A percentile compares a stretch with the other conserved stretches of the same genome.
Conservation (phyloP, 2,797 vertebrate genomes). For the Acridotheres tristis region DNA sequence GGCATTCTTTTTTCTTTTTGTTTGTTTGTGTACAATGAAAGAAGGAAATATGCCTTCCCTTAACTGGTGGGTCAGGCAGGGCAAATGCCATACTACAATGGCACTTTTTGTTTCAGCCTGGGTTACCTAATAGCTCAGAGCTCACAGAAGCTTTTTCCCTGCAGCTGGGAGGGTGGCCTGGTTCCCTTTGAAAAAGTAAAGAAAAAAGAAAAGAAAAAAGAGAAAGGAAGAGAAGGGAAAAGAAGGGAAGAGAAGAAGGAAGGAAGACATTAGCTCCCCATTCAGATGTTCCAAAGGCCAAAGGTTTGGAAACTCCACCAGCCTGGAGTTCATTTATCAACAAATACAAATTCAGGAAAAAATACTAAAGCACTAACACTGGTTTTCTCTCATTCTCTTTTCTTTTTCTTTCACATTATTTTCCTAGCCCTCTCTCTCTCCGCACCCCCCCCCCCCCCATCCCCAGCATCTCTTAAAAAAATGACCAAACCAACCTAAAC, state of each 20-base stretch:
- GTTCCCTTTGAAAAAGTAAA: neutral
- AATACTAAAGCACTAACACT: neutral
- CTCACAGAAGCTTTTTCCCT: slow-evolving; percentile 10
- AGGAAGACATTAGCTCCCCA: neutral
- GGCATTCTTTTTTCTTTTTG: neutral
- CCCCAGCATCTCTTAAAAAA: neutral
- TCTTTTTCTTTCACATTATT: neutral
- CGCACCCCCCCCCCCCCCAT: rapidly evolving
- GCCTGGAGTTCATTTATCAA: neutral
- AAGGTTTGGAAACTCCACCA: neutral
- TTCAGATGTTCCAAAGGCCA: neutral
- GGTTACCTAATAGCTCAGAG: slow-evolving; percentile 48
- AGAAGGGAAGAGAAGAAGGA: too few species aligned
- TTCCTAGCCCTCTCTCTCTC: neutral
- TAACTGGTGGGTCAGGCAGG: slow-evolving; percentile 20
- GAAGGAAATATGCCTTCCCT: slow-evolving; percentile 30
- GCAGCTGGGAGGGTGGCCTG: neutral
- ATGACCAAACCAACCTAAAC: neutral
- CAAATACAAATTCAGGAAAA: neutral
- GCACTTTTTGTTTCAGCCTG: slow-evolving; percentile 50
- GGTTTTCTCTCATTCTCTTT: neutral
- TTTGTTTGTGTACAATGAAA: slow-evolving; percentile 43
- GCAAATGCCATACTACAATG: slow-evolving; percentile 53
- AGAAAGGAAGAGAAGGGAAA: too few species aligned
- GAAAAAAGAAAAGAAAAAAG: too few species aligned